These are phyloP conservation scores for Calosoma granatense DNA, from an alignment of 1,140 invertebrate genomes.

Conservation along the genomic window DNA sequence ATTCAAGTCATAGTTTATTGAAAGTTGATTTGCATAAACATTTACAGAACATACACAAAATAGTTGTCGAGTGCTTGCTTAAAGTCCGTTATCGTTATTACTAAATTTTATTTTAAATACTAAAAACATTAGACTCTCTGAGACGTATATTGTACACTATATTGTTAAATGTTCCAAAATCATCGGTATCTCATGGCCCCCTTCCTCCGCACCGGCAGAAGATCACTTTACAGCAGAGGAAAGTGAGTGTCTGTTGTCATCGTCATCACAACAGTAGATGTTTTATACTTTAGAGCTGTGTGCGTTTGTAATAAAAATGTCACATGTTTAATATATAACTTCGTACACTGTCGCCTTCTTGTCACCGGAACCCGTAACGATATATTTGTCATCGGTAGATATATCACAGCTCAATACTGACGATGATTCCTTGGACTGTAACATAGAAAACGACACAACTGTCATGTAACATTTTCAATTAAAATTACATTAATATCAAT, in stretches of 20 bases:
- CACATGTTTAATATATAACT: slow-evolving; percentile 72
- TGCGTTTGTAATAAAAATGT: background rate
- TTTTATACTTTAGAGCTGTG: background rate
- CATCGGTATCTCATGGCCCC: background rate
- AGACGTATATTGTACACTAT: slow-evolving; percentile 8
- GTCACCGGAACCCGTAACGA: slow-evolving; percentile 97
- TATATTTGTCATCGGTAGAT: slow-evolving; percentile 96
- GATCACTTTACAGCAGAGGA: no score
- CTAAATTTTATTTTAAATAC: background rate
- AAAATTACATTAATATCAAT: no score
- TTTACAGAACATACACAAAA: slow-evolving; percentile 9
- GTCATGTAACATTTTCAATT: no score
- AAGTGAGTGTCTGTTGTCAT: no score
- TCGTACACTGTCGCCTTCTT: slow-evolving; percentile 99
- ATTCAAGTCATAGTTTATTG: slow-evolving; percentile 7
- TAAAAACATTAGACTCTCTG: slow-evolving; percentile 8
- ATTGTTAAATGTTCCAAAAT: background rate
- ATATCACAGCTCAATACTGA: slow-evolving; percentile 99
- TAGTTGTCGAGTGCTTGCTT: slow-evolving; percentile 6
- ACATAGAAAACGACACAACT: slow-evolving; percentile 38
- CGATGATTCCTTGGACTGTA: slow-evolving; percentile 95
- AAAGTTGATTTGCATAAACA: slow-evolving; percentile 5
- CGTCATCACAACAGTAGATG: slow-evolving; percentile 6
- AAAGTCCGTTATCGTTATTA: background rate
- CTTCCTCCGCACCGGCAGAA: background rate